Conservation (phyloP, 2,797 vertebrate species). For the Setipinna tenuifilis region DNA sequence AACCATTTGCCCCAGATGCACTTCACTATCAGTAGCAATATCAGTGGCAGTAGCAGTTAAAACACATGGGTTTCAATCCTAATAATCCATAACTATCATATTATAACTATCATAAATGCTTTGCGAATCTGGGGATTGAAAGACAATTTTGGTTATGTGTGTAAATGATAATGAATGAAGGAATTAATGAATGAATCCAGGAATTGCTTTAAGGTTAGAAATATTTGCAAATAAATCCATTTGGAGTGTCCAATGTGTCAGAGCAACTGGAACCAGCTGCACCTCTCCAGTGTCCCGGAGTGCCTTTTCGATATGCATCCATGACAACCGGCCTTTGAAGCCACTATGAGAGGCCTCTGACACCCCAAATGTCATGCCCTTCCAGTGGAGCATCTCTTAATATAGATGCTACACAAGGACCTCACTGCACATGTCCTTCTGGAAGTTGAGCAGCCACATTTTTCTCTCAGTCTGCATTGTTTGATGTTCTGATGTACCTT, state of each 20-base stretch:
- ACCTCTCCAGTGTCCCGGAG: neutral
- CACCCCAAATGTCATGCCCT: slow-evolving; percentile 2
- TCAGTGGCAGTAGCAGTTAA: neutral
- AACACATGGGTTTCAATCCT: neutral
- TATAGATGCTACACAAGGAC: neutral
- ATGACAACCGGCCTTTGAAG: slow-evolving; percentile 20
- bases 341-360: neutral
- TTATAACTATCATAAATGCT: slow-evolving; percentile 6
- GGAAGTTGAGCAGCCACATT: neutral
- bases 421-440: neutral
- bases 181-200: too few species aligned
- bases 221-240: neutral
- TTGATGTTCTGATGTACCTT: neutral
- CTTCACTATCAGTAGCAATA: slow-evolving; percentile 26
- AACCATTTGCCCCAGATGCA: slow-evolving; percentile 42
- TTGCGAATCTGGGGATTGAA: slow-evolving; percentile 26
- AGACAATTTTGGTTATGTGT: slow-evolving; percentile 1
- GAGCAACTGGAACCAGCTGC: neutral
- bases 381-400: neutral
- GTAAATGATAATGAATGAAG: neutral
- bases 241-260: neutral
- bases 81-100: too few species aligned
- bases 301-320: neutral
- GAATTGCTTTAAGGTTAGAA: slow-evolving; percentile 18
- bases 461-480: neutral